These are phyloP conservation scores for Bos javanicus DNA, from an alignment of 2,113 vertebrate genomes.

Conservation along the genomic window DNA sequence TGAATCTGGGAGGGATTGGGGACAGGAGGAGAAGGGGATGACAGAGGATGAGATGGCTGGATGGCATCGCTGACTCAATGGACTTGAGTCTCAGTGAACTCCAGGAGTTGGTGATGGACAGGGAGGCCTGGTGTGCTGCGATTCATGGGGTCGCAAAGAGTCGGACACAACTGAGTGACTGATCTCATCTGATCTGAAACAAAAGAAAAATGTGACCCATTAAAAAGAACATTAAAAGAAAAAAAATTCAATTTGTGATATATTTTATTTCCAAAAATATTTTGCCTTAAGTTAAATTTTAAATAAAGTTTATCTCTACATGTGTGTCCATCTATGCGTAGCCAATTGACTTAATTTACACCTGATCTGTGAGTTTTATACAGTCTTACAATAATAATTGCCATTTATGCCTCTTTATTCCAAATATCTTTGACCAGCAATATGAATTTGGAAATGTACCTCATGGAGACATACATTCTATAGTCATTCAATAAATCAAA, in stretches of 20 bases:
- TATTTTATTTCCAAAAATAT: not conserved
- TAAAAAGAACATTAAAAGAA: not conserved
- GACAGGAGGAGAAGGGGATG: too few species aligned
- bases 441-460: constrained; percentile 14
- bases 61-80: too few species aligned
- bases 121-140: too few species aligned
- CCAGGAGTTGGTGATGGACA: too few species aligned
- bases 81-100: too few species aligned
- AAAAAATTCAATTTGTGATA: not conserved
- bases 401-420: not conserved
- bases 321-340: not conserved
- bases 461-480: not conserved
- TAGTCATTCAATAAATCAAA: constrained; percentile 22
- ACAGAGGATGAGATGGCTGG: too few species aligned
- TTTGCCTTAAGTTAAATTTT: not conserved
- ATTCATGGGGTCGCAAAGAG: too few species aligned
- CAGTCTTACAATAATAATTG: not conserved
- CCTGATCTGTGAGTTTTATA: not conserved
- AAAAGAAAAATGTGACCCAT: not conserved
- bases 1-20: too few species aligned
- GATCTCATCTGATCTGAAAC: not conserved
- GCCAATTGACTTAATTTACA: not conserved
- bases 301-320: constrained; percentile 11
- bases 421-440: constrained; percentile 8
- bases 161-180: too few species aligned